phyloP scores from a whole-genome alignment of 2,888 invertebrate genomes.

The Eremobia ochroleuca region DNA sequence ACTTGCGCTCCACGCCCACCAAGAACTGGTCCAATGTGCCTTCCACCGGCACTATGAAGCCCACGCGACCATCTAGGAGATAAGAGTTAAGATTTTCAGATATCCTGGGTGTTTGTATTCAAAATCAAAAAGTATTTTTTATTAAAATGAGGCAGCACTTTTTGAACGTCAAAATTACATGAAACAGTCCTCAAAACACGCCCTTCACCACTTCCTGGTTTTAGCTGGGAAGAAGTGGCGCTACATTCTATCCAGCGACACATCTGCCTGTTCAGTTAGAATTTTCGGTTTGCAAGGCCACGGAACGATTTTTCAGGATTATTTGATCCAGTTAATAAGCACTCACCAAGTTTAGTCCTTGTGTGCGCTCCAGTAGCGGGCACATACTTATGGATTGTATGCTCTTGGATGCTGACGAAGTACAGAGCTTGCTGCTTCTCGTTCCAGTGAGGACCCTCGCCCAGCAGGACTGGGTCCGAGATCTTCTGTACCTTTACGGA shows the following conservation, averaged over 20 bases:
- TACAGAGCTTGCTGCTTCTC: conserved; percentile 90
- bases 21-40: conserved; percentile 92
- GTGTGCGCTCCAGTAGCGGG: conserved; percentile 87
- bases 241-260: neutral
- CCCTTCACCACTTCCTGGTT: neutral
- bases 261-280: neutral
- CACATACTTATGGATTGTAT: conserved; percentile 89
- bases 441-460: conserved; percentile 95
- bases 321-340: neutral
- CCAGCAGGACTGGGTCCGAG: conserved; percentile 87
- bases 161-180: neutral
- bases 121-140: neutral
- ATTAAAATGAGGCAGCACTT: neutral
- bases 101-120: neutral
- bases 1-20: conserved; percentile 91
- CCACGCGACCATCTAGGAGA: conserved; percentile 82
- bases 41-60: conserved; percentile 92
- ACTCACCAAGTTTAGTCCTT: conserved; percentile 89
- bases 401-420: conserved; percentile 91
- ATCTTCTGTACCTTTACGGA: conserved; percentile 85
- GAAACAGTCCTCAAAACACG: too few species aligned
- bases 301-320: neutral
- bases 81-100: neutral
- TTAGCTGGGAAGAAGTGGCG: neutral
- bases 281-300: neutral